These are phyloP conservation scores for Onychostruthus taczanowskii DNA, from an alignment of 2,113 vertebrate genomes.

Conservation along the genomic window DNA sequence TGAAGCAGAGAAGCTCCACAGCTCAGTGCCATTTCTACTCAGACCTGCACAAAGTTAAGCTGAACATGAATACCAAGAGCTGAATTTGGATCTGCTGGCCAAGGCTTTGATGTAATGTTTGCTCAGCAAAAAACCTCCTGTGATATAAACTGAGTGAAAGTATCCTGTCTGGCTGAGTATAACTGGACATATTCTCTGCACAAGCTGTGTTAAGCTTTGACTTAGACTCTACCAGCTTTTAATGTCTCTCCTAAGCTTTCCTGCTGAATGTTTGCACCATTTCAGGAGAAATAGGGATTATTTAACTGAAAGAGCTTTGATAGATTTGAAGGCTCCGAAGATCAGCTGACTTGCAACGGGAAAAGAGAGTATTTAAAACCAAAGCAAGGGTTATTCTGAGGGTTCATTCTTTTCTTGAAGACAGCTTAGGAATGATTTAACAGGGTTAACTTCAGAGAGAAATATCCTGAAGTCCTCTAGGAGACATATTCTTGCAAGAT, in stretches of 20 bases:
- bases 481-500: slow-evolving; percentile 52
- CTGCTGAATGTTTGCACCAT: neutral
- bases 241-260: neutral
- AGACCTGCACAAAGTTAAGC: neutral
- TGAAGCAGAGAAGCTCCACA: neutral
- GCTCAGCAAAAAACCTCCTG: neutral
- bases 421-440: slow-evolving; percentile 59
- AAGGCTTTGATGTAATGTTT: neutral
- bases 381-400: slow-evolving; percentile 26
- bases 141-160: neutral
- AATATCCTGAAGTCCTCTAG: slow-evolving; percentile 45
- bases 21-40: neutral
- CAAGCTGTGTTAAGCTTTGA: neutral
- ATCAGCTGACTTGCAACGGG: neutral
- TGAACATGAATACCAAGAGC: neutral
- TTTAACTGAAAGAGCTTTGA: slow-evolving; percentile 2
- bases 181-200: neutral
- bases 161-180: neutral
- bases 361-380: slow-evolving; percentile 16
- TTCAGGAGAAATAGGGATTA: neutral
- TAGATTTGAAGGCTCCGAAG: neutral
- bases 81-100: neutral
- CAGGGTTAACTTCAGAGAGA: slow-evolving; percentile 53
- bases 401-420: slow-evolving; percentile 39
- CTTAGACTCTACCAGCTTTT: neutral